Base-by-base conservation (phyloP, 2,113 vertebrate genomes). In the Paratilapia polleni region DNA sequence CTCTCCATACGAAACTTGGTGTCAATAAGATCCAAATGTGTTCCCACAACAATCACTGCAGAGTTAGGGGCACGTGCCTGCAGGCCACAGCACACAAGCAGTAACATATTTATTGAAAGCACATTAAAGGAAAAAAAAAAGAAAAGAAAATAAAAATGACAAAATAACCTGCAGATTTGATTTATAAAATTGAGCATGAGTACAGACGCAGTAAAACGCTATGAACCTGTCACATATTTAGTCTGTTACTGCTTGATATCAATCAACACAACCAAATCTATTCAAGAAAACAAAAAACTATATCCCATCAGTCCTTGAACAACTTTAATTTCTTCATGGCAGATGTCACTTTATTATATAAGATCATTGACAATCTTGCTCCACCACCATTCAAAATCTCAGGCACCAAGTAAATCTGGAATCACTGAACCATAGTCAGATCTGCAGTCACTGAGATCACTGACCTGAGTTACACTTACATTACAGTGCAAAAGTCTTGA, bases 1-100 rank as follows among this genome's bases (percentile, higher is more conserved):
- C 98, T 96, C 92, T 99, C 98, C 1, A 96, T 97, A 0, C 98
- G 98, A 89, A 99, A 99, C 82, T 97, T 98, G 0, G 95, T 96
- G 70, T 99, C 98, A 0, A 99, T 99, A 54, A 99, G 94, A 92
- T 99, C 98, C 89, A 99, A 94, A 92, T 99, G 98, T 1, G 98
- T 99, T 68, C 98, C 98, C 0, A 99, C 97, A 57, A 99, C 98
- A 77, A 99, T 77, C 88, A 99, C 98, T 1, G 95, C 97, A 0
- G 98, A 97, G 70, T 98, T 99, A 0, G 98, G 98, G 36, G 98
- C 98, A 49, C 98, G 97, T 11, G 98, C 98, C 98, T 99, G 84
- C 0, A 78, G 63, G 13, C 8, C 17, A 70, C 19, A 87, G 20
- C 52, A 56, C 54, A 79, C 47, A 38, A 17, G 1, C 47, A 17